Percentiles rank a stretch among this genome's conserved stretches.
phyloP scores from a whole-genome alignment of 2,888 invertebrate species.

The Abrostola triplasia region DNA sequence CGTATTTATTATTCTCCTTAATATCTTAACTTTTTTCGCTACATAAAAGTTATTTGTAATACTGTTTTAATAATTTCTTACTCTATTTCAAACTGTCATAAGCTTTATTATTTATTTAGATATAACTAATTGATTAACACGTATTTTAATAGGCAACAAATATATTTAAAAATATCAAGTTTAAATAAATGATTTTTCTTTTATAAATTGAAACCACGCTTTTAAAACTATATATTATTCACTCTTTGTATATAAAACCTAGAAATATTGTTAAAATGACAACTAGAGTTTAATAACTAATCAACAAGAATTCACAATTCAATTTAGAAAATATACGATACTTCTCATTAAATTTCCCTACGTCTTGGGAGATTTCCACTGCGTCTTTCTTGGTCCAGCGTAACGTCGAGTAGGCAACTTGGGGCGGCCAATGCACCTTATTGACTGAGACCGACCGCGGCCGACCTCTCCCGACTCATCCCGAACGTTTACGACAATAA shows the following conservation, averaged over 20 bases:
- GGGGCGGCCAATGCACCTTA: conserved; percentile 85
- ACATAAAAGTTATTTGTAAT: neutral
- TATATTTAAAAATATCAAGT: too few species aligned
- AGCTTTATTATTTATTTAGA: too few species aligned
- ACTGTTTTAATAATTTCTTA: too few species aligned
- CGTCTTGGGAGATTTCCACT: conserved; percentile 45
- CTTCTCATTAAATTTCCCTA: conserved; percentile 39
- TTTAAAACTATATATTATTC: too few species aligned
- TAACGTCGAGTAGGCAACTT: conserved; percentile 75
- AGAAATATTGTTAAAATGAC: too few species aligned
- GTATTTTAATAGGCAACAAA: too few species aligned
- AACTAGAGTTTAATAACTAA: too few species aligned
- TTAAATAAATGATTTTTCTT: too few species aligned
- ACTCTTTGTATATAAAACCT: too few species aligned
- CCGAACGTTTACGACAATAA: conserved; percentile 69
- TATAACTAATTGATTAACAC: too few species aligned
- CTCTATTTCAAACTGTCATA: too few species aligned
- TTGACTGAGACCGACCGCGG: conserved; percentile 78
- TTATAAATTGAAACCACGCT: too few species aligned
- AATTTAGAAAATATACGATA: conserved; percentile 25
- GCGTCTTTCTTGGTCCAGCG: conserved; percentile 63
- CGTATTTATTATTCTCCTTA: conserved; percentile 14
- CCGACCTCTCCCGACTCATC: conserved; percentile 70
- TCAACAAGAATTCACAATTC: conserved; percentile 1
- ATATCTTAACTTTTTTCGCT: conserved; percentile 1